Percentiles rank a stretch among this genome's conserved stretches.
Conservation (phyloP, 1,140 invertebrate genomes). For the Caerostris darwini region DNA sequence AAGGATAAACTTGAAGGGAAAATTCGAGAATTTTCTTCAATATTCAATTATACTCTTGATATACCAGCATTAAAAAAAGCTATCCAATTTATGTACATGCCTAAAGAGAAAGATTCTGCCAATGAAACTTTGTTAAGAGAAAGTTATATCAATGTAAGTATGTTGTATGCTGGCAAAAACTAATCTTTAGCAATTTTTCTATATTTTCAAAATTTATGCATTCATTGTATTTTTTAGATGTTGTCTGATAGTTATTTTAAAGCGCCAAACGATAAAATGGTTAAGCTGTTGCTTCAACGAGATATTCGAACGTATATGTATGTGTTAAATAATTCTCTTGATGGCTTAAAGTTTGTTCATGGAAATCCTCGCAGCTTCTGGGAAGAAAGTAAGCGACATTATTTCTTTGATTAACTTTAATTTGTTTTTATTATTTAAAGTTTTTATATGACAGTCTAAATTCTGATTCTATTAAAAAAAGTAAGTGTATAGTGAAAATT, state of each 20-base stretch:
- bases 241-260: constrained; percentile 91
- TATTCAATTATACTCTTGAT: constrained; percentile 96
- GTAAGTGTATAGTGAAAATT: too few species aligned
- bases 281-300: constrained; percentile 90
- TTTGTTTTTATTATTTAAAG: too few species aligned
- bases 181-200: background rate
- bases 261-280: constrained; percentile 88
- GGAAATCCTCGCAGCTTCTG: constrained; percentile 85
- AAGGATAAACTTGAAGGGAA: constrained; percentile 91
- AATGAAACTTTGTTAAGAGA: constrained; percentile 92
- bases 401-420: too few species aligned
- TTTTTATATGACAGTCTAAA: too few species aligned
- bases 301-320: constrained; percentile 93
- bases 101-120: constrained; percentile 92
- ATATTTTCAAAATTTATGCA: background rate
- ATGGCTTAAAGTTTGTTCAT: constrained; percentile 87
- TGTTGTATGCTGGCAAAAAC: background rate
- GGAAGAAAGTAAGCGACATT: constrained; percentile 29
- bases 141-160: constrained; percentile 92
- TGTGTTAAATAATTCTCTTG: constrained; percentile 94
- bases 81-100: constrained; percentile 98
- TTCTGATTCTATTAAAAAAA: too few species aligned
- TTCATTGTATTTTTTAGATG: constrained; percentile 84
- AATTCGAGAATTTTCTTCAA: constrained; percentile 90
- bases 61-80: constrained; percentile 93